Evolutionary conservation across 2,113 vertebrate species (phyloP).

Genomic region (Tetrao urogallus): DNA sequence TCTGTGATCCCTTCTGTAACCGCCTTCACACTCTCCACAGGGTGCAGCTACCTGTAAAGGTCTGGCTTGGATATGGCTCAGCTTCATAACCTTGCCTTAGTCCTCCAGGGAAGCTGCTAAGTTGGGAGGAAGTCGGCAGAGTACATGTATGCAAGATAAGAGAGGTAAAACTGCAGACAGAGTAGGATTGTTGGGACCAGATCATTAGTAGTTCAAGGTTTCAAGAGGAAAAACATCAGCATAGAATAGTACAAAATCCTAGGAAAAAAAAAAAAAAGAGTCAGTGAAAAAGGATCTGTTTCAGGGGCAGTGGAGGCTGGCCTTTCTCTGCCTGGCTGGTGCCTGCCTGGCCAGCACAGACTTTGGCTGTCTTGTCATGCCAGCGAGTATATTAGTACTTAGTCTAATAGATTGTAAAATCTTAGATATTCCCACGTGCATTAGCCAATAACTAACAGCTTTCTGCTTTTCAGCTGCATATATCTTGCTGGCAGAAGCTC

Average conservation of each 20-base stretch:
- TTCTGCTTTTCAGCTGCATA: background rate
- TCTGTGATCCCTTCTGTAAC: background rate
- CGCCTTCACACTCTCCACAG: background rate
- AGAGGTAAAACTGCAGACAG: background rate
- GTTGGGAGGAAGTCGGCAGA: background rate
- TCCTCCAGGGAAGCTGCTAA: background rate
- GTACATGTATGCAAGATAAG: background rate
- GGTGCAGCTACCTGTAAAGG: background rate
- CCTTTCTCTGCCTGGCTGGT: background rate
- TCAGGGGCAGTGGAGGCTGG: background rate
- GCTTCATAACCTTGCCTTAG: conserved; percentile 2
- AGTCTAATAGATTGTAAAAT: background rate
- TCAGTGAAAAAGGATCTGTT: conserved; percentile 46
- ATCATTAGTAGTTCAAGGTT: conserved; percentile 11
- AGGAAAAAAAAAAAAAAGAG: background rate
- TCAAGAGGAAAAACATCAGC: conserved; percentile 18
- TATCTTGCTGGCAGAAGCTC: background rate
- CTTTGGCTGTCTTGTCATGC: background rate
- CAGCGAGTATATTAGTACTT: background rate
- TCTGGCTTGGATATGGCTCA: background rate
- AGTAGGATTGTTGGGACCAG: background rate
- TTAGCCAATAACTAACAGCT: background rate
- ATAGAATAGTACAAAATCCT: background rate
- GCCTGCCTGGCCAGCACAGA: background rate
- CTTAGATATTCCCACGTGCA: background rate